phyloP scores from a whole-genome alignment of 2,113 vertebrate genomes.

The Anarrhichthys ocellatus region DNA sequence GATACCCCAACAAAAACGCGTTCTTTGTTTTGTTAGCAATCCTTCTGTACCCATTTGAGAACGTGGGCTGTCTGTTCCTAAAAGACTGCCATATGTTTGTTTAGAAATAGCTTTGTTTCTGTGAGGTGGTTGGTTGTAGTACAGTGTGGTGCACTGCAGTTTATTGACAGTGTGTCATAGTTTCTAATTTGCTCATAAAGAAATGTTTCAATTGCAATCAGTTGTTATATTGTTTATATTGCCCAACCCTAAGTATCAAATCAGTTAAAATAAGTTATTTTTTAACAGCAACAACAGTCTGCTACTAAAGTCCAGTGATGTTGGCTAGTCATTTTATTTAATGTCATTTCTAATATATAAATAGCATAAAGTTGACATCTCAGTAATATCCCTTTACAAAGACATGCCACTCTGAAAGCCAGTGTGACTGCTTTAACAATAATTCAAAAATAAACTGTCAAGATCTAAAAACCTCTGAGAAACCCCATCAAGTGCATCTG shows the following conservation, averaged over 20 bases:
- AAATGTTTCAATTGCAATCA: neutral
- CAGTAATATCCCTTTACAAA: conserved; percentile 15
- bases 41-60: neutral
- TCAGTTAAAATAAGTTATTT: neutral
- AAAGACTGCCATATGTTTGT: neutral
- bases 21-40: neutral
- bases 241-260: neutral
- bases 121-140: neutral
- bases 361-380: conserved; percentile 22
- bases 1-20: neutral
- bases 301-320: neutral
- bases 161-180: neutral
- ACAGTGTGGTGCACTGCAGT: no score
- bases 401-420: conserved; percentile 1
- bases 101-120: neutral
- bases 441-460: conserved; percentile 20
- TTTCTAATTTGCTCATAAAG: conserved; percentile 7
- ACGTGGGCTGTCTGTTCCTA: neutral
- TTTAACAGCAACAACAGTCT: neutral
- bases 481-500: conserved; percentile 26
- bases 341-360: conserved; percentile 10
- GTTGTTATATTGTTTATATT: neutral
- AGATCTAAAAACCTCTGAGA: conserved; percentile 6
- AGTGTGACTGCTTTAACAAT: conserved; percentile 29
- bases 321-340: neutral